A percentile compares a stretch with the other conserved stretches of the same genome.
These are phyloP conservation scores for Myopa testacea DNA, from an alignment of 2,888 invertebrate genomes.

Conservation along the genomic window DNA sequence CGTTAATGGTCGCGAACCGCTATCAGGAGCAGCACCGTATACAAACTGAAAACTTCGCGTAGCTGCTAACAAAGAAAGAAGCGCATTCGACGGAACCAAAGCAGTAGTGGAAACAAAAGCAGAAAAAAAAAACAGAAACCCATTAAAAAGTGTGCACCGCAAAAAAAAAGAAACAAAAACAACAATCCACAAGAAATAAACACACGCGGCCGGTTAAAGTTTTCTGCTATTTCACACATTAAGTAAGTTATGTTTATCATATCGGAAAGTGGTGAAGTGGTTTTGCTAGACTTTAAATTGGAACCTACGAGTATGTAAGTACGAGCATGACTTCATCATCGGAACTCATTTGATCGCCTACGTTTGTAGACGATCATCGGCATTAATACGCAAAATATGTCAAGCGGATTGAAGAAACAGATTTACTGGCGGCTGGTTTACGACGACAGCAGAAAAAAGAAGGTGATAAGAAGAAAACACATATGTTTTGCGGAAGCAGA, in stretches of 20 bases:
- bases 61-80: no score
- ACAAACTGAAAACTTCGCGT: neutral
- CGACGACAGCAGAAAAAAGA: neutral
- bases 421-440: neutral
- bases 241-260: conserved; percentile 1
- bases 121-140: neutral
- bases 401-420: neutral
- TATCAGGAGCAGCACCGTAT: conserved; percentile 2
- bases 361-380: no score
- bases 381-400: neutral
- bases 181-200: neutral
- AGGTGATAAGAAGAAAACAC: conserved; percentile 3
- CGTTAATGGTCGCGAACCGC: neutral
- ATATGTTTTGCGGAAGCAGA: neutral
- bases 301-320: no score
- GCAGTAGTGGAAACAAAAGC: neutral
- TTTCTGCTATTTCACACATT: neutral
- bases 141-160: neutral
- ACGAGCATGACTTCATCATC: no score
- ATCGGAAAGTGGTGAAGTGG: conserved; percentile 1
- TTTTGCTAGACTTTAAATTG: no score
- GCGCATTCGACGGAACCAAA: neutral
- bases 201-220: neutral
- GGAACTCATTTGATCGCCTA: no score
- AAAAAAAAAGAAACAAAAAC: conserved; percentile 11